phyloP scores from a whole-genome alignment of 2,113 vertebrate genomes.

The Myotis lucifugus region DNA sequence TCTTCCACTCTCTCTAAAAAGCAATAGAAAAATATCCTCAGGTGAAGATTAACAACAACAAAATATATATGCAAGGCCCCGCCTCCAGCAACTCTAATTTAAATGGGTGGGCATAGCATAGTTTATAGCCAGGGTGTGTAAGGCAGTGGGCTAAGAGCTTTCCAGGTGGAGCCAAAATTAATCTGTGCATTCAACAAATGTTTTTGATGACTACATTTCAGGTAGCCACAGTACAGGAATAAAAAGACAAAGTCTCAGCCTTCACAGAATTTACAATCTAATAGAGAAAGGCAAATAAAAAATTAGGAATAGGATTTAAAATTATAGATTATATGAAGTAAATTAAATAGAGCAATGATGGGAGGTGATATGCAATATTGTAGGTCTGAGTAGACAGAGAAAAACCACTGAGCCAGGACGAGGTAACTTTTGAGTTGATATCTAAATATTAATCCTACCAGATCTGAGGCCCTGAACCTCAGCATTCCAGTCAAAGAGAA shows the following conservation, averaged over 20 bases:
- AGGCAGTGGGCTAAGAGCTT: not conserved
- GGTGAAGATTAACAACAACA: too few species aligned
- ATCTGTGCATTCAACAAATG: not conserved
- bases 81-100: not conserved
- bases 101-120: not conserved
- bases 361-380: not conserved
- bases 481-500: not conserved
- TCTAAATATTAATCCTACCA: not conserved
- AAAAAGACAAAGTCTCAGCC: constrained; percentile 24
- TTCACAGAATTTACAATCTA: not conserved
- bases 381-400: not conserved
- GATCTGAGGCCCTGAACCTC: too few species aligned
- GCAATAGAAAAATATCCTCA: too few species aligned
- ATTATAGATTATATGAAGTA: not conserved
- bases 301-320: constrained; percentile 7
- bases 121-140: not conserved
- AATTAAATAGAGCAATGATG: not conserved
- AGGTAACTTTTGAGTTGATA: not conserved
- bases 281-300: not conserved
- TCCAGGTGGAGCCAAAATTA: constrained; percentile 18
- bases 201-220: not conserved
- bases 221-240: not conserved
- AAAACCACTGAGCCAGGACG: not conserved
- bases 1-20: too few species aligned
- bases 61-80: not conserved